A percentile compares a stretch with the other conserved stretches of the same genome.
phyloP scores from a whole-genome alignment of 2,888 invertebrate species.

The Tachystola acroxantha region DNA sequence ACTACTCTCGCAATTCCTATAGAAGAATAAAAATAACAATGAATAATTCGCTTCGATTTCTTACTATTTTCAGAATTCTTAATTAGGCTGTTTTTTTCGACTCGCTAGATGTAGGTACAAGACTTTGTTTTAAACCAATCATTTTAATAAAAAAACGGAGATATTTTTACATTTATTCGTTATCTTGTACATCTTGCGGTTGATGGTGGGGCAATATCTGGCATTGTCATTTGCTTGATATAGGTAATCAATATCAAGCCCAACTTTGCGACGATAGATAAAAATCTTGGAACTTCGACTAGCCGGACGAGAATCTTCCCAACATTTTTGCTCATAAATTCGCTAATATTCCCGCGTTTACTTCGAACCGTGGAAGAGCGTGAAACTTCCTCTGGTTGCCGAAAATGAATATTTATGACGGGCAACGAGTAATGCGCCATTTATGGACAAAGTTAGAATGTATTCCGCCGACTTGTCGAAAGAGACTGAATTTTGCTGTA shows the following conservation, averaged over 20 bases:
- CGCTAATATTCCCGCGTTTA: constrained; percentile 65
- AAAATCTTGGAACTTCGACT: constrained; percentile 17
- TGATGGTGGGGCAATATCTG: too few species aligned
- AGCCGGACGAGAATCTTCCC: constrained; percentile 32
- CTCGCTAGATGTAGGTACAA: too few species aligned
- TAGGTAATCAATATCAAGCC: not conserved
- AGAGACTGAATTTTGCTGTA: not conserved
- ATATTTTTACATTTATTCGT: too few species aligned
- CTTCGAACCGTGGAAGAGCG: constrained; percentile 52
- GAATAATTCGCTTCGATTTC: too few species aligned
- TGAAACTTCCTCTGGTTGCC: constrained; percentile 65
- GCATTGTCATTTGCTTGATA: too few species aligned
- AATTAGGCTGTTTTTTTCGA: too few species aligned
- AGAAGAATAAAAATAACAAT: too few species aligned
- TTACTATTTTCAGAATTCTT: too few species aligned
- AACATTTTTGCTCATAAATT: constrained; percentile 72
- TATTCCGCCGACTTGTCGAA: constrained; percentile 55
- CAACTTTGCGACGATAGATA: constrained; percentile 12
- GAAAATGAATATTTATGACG: constrained; percentile 76
- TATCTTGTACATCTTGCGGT: too few species aligned
- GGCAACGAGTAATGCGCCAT: constrained; percentile 66
- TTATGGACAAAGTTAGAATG: constrained; percentile 71
- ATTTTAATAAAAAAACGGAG: too few species aligned
- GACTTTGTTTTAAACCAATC: too few species aligned
- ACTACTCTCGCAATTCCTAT: too few species aligned